Conservation (phyloP, 2,113 vertebrate genomes). For the Neolamprologus falcicula region DNA sequence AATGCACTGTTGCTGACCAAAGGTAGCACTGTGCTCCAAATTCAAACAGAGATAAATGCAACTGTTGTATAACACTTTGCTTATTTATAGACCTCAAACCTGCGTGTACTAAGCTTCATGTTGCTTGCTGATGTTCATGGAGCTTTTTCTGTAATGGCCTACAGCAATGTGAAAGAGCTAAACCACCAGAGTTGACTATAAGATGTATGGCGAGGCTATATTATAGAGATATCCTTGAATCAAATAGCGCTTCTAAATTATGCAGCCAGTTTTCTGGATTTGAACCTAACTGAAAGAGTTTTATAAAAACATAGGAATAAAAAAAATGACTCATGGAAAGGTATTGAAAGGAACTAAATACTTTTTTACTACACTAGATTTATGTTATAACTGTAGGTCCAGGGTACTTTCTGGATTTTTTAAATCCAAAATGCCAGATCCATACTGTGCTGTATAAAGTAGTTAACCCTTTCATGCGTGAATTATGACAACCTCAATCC, state of each 20-base stretch:
- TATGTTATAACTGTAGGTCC: background rate
- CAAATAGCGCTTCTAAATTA: background rate
- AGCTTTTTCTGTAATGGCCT: background rate
- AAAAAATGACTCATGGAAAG: background rate
- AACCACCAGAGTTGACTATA: background rate
- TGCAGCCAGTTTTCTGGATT: background rate
- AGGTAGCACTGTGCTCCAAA: background rate
- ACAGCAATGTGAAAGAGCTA: background rate
- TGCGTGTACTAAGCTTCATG: background rate
- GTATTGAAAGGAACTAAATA: background rate
- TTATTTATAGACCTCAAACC: conserved; percentile 20
- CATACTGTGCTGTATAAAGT: background rate
- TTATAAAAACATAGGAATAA: background rate
- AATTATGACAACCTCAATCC: background rate
- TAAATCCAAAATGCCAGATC: background rate
- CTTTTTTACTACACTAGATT: background rate
- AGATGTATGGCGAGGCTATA: background rate
- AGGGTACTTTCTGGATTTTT: background rate
- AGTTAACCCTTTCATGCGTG: background rate
- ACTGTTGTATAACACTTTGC: background rate
- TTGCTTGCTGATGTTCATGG: background rate
- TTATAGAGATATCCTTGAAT: background rate
- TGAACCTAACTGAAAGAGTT: background rate
- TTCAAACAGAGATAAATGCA: background rate
- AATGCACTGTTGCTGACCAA: background rate